Base-by-base conservation (phyloP, 2,797 vertebrate genomes). In the Microctenopoma lineatum region DNA sequence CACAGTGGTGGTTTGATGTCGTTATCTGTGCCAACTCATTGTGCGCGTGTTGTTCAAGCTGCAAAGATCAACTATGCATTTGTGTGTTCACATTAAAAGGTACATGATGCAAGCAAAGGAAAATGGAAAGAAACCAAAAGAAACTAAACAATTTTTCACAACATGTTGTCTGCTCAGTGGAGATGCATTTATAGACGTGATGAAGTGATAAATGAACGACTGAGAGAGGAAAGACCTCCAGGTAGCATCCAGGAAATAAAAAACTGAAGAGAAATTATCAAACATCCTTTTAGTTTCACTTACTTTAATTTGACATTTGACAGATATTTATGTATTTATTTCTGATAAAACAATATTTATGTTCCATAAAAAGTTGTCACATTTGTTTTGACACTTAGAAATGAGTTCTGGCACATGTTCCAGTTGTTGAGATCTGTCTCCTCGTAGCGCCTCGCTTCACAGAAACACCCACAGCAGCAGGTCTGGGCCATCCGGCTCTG, bases 401-500 rank as follows among this genome's bases (percentile, higher is more conserved):
- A 77, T 59, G 27, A 78, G 25, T 6, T 39, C 32, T 34, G 11
- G 66, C 72, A 46, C 59, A n/a, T 57, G 46, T 70, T 42, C 45
- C 48, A 7, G n/a, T 41, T 60, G 61, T 67, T 72, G 56, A 64
- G 50, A 26, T 7, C n/a, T 25, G 39, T 74, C 62, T 26, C 51
- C 34, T 46, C 60, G 29, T 46, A 46, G 50, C 55, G 50, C 72
- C 50, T 76, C 66, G 69, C 77, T 81, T 83, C 68, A 75, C 78
- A 64, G 59, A 84, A 89, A 72, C 79, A 74, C 66, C 47, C 66
- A 36, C 56, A 87, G 25, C 80, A 87, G 87, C 86, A 82, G 89
- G 85, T 86, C 80, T 73, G 77, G 80, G 59, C 82, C 76, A 66
- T 84, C 80, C 69, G 18, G 64, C 79, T 85, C 70, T 75, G 92